Base-by-base conservation (phyloP, 2,797 vertebrate species). In the Sebastes oblongus region DNA sequence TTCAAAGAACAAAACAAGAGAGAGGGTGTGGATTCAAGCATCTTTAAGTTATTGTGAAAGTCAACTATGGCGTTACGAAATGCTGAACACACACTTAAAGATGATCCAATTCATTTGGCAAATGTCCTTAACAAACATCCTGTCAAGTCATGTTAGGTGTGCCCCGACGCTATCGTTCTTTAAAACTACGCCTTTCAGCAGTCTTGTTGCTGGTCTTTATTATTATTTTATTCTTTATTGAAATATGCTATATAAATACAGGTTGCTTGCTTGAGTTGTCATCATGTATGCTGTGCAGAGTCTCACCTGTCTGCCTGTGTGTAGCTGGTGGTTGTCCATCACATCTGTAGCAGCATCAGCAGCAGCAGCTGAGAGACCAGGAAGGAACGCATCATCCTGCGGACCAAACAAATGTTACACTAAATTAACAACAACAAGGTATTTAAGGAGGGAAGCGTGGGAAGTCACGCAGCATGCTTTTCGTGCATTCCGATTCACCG, bases 291-390 rank as follows among this genome's bases (percentile, higher is more conserved):
- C 30, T 25, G 7, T 65, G 7, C 18, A 30, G 14, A n/a, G 10
- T 10, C 70, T 87, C 65, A 90, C 90, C 88, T 82, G 86, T 59
- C 2, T 30, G 46, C 46, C 46, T 2, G 6, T 3, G n/a, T 30
- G 54, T 1, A 52, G 67, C 66, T 56, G 56, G 5, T 55, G 30
- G 4, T 11, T 7, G 9, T 80, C 72, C 2, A 25, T 42, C 62
- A 50, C 68, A 54, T 77, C 75, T 52, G 75, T 3, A 16, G 60
- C 52, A 72, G 69, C 67, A 22, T 77, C 52, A 69, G 69, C 67
- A 22, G 79, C 52, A 69, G 66, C 67, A 22, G 82, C 32, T 9
- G 84, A 60, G 20, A 16, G 16, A 55, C 72, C 25, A 1, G 1
- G 1, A 0, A 66, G 7, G 8, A 34, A 13, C 5, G 72, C 50